phyloP scores from a whole-genome alignment of 2,888 invertebrate genomes.

The Marasmarcha lunaedactyla region DNA sequence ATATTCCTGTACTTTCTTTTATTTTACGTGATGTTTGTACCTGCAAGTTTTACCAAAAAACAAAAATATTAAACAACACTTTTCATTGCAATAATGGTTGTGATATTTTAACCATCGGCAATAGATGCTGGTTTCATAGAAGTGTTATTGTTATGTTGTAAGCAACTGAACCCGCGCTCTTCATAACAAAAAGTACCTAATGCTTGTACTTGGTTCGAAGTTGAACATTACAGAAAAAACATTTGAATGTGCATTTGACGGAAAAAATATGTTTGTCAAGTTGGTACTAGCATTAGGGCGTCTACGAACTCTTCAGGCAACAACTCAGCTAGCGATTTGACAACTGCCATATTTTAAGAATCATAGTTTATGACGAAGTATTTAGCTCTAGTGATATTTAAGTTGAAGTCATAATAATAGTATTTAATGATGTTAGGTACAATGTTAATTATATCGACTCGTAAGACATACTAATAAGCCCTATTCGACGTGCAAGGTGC shows the following conservation, averaged over 20 bases:
- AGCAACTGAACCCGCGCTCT: conserved; percentile 38
- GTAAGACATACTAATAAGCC: not conserved
- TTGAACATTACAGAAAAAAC: no score
- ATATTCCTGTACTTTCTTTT: not conserved
- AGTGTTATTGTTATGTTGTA: conserved; percentile 23
- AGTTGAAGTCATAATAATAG: conserved; percentile 67
- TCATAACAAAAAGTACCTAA: conserved; percentile 39
- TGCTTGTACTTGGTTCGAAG: conserved; percentile 17
- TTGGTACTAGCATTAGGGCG: no score
- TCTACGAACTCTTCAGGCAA: conserved; percentile 21
- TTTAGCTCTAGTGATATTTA: conserved; percentile 34
- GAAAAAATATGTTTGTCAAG: no score
- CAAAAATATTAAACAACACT: no score
- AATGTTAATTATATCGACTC: conserved; percentile 17
- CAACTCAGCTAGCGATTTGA: conserved; percentile 67
- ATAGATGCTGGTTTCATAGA: conserved; percentile 37
- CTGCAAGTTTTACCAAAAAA: conserved; percentile 56
- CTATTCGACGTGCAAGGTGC: not conserved
- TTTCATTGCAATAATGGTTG: conserved; percentile 64
- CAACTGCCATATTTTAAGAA: conserved; percentile 69
- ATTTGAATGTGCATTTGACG: no score
- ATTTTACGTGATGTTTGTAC: conserved; percentile 37
- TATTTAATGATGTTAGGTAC: conserved; percentile 62
- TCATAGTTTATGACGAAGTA: conserved; percentile 28
- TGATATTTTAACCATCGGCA: conserved; percentile 40